phyloP scores from a whole-genome alignment of 2,113 vertebrate genomes.

The Alethe diademata region DNA sequence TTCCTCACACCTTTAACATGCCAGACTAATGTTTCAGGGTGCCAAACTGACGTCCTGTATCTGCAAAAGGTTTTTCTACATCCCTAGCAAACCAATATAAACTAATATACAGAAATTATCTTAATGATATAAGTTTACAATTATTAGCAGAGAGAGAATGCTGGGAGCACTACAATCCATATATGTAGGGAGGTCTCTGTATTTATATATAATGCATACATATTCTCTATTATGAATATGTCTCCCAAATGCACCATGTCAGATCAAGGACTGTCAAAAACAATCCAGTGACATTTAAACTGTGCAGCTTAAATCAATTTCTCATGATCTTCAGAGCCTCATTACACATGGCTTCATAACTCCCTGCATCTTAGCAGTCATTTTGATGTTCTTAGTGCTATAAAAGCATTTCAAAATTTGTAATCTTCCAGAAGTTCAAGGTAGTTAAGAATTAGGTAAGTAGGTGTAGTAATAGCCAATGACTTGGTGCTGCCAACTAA shows the following conservation, averaged over 20 bases:
- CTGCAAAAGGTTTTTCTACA: not conserved
- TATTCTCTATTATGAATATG: not conserved
- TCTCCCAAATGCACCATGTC: not conserved
- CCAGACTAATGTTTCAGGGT: not conserved
- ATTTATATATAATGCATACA: not conserved
- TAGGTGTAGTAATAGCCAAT: not conserved
- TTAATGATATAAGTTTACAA: not conserved
- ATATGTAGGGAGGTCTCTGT: rapidly evolving
- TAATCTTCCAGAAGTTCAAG: not conserved
- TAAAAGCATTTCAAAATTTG: not conserved
- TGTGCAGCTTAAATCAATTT: not conserved
- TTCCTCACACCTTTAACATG: not conserved
- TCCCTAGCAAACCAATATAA: not conserved
- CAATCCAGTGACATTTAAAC: not conserved
- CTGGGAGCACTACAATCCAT: not conserved
- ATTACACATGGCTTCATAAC: not conserved
- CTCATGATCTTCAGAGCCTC: not conserved
- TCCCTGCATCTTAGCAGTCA: not conserved
- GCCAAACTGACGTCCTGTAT: not conserved
- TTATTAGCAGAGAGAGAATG: not conserved
- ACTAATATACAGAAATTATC: not conserved
- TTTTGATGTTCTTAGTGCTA: not conserved
- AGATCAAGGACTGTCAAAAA: not conserved
- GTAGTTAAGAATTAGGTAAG: not conserved
- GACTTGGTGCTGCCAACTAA: not conserved